Evolutionary conservation across 2,113 vertebrate genomes (phyloP).

Genomic region (Etheostoma cragini): DNA sequence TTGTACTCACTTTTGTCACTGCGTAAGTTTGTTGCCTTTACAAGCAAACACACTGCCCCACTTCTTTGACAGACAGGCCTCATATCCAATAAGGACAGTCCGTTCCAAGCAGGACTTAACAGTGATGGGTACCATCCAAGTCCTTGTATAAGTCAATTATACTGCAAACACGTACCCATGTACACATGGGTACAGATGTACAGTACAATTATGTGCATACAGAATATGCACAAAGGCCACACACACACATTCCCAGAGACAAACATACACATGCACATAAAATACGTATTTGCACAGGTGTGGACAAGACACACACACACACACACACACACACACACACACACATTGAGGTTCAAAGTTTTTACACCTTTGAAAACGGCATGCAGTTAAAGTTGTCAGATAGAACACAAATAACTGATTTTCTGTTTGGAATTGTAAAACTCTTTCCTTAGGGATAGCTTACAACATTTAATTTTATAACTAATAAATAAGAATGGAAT

Average conservation of each 20-base stretch:
- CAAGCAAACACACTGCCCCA: not conserved
- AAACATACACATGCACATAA: conserved; percentile 15
- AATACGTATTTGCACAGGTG: conserved; percentile 31
- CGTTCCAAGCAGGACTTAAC: not conserved
- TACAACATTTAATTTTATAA: not conserved
- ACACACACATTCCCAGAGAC: not conserved
- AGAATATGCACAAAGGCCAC: conserved; percentile 6
- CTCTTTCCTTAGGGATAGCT: not conserved
- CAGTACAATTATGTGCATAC: conserved; percentile 6
- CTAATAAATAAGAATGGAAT: not conserved
- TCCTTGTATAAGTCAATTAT: not conserved
- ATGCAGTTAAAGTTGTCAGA: not conserved
- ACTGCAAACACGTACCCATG: conserved; percentile 1
- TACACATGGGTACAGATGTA: not conserved
- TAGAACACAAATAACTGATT: not conserved
- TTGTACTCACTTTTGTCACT: not conserved
- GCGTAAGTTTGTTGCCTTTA: not conserved
- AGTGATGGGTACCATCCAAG: not conserved
- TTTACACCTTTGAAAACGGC: not conserved
- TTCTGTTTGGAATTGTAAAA: not conserved
- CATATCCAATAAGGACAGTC: not conserved
- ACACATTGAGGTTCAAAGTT: not conserved
- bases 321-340: conserved; percentile 7
- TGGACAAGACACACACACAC: not conserved
- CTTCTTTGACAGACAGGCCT: not conserved